Evolutionary conservation across 2,113 vertebrate species (phyloP).

Genomic region (Halcyon malimbica): DNA sequence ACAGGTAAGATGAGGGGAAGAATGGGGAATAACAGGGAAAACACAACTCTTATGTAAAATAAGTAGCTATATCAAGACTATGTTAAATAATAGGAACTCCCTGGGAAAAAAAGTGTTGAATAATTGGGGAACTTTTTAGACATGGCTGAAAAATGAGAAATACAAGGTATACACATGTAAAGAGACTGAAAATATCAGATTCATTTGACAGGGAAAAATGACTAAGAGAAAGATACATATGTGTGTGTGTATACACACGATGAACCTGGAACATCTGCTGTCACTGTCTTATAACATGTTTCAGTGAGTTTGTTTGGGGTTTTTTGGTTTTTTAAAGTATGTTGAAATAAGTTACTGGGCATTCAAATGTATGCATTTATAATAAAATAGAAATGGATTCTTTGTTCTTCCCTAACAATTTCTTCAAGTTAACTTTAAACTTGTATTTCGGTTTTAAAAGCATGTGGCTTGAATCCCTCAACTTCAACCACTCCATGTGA

Average conservation of each 20-base stretch:
- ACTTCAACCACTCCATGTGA: neutral
- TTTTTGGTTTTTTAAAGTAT: neutral
- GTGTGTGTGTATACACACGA: neutral
- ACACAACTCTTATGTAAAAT: neutral
- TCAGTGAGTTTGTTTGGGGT: neutral
- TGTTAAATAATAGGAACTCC: neutral
- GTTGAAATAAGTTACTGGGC: neutral
- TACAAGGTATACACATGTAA: accelerated
- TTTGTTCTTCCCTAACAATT: neutral
- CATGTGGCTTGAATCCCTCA: neutral
- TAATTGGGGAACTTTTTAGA: neutral
- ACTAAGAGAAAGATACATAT: neutral
- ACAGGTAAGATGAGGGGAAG: neutral
- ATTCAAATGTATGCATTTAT: neutral
- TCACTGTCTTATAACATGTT: neutral
- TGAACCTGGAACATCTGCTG: neutral
- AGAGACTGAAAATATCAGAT: neutral
- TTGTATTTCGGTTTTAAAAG: neutral
- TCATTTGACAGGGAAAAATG: neutral
- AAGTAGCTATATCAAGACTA: neutral
- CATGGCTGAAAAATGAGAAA: neutral
- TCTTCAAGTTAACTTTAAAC: neutral
- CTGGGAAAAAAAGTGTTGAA: neutral
- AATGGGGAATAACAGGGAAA: neutral
- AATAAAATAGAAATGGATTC: neutral